These are phyloP conservation scores for Pseudopodoces humilis DNA, from an alignment of 2,113 vertebrate species.

Conservation along the genomic window DNA sequence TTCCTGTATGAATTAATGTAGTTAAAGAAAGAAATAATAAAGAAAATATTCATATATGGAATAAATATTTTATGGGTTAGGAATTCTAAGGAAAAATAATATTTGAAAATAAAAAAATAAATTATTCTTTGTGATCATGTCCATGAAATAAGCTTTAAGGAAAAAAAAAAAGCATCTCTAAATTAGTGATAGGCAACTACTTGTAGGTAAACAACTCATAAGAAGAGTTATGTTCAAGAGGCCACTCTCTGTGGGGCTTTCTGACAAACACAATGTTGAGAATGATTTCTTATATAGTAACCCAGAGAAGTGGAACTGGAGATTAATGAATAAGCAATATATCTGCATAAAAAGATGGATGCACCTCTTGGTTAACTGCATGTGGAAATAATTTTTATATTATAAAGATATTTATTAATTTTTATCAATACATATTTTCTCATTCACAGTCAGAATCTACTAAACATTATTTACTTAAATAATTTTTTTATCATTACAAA, in stretches of 20 bases:
- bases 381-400: not conserved
- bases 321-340: not conserved
- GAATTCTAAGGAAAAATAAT: not conserved
- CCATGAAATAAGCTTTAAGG: not conserved
- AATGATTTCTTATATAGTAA: not conserved
- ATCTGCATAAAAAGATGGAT: not conserved
- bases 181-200: not conserved
- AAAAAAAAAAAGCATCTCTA: accelerated
- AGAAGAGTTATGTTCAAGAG: not conserved
- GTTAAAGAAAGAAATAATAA: not conserved
- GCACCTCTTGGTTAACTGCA: not conserved
- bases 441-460: not conserved
- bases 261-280: not conserved
- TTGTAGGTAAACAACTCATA: not conserved
- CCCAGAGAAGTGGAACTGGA: not conserved
- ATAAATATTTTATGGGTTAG: not conserved
- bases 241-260: not conserved
- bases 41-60: not conserved
- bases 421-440: not conserved
- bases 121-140: not conserved
- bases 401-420: not conserved
- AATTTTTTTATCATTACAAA: not conserved
- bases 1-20: not conserved
- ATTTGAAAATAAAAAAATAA: not conserved
- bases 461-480: not conserved